These are phyloP conservation scores for Otus sunia DNA, from an alignment of 2,113 vertebrate genomes.

Conservation along the genomic window DNA sequence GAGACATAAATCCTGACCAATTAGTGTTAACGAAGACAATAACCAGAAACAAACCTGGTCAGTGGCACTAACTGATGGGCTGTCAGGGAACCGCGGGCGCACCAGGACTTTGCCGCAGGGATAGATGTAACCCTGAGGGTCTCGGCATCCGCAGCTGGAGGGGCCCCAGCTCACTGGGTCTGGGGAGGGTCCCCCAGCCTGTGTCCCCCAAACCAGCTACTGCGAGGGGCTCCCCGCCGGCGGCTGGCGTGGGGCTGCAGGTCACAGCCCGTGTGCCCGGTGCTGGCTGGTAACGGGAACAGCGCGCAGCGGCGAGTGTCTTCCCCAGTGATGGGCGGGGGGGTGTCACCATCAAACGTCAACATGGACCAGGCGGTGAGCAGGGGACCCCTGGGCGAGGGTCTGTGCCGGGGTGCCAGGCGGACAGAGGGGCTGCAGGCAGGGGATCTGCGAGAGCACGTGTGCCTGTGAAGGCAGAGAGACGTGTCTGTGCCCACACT, in stretches of 20 bases:
- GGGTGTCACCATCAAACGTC: neutral
- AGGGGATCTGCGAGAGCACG: rapidly evolving
- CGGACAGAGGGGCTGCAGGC: rapidly evolving
- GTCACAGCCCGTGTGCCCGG: neutral
- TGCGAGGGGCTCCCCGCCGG: rapidly evolving
- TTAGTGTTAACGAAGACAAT: neutral
- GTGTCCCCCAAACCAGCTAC: neutral
- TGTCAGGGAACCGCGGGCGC: neutral
- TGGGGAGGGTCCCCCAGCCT: neutral
- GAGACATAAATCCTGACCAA: neutral
- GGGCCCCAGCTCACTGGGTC: neutral
- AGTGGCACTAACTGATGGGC: neutral
- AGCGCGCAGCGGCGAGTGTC: neutral
- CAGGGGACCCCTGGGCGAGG: neutral
- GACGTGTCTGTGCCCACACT: too few relatives aligned
- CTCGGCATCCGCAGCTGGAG: neutral
- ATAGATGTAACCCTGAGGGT: neutral
- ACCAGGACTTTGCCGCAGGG: neutral
- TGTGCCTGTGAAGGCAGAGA: neutral
- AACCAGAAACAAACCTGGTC: neutral
- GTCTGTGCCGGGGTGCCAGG: neutral
- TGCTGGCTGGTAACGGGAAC: neutral
- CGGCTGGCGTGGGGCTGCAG: rapidly evolving
- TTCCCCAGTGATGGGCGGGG: too few relatives aligned
- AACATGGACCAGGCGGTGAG: neutral